These are phyloP conservation scores for Philhelius pedissequus DNA, from an alignment of 2,888 invertebrate species.

Conservation along the genomic window DNA sequence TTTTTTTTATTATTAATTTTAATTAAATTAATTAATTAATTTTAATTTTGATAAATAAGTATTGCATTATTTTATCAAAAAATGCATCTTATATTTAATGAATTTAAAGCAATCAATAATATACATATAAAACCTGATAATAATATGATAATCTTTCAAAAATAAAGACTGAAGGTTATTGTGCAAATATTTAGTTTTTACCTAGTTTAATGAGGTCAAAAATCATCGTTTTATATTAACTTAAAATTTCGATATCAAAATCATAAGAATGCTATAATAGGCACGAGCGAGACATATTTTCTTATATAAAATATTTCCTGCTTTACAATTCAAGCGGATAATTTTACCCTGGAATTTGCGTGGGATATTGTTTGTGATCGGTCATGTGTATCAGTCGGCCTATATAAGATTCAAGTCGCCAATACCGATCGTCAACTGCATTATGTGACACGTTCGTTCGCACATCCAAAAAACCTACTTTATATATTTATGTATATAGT, in stretches of 20 bases:
- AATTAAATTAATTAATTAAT: too few species aligned
- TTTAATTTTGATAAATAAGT: too few species aligned
- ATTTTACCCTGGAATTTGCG: background rate
- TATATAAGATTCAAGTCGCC: conserved; percentile 60
- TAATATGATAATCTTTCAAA: too few species aligned
- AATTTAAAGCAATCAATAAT: too few species aligned
- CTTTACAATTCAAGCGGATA: background rate
- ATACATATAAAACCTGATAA: too few species aligned
- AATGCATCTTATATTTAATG: too few species aligned
- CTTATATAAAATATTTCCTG: background rate
- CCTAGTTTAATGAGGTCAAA: too few species aligned
- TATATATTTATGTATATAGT: background rate
- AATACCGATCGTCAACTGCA: conserved; percentile 64
- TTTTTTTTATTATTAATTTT: too few species aligned
- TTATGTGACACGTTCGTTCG: conserved; percentile 45
- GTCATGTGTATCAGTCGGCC: background rate
- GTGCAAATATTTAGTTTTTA: too few species aligned
- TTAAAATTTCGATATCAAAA: background rate
- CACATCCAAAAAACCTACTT: conserved; percentile 38
- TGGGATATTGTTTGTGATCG: background rate
- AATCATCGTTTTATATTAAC: background rate
- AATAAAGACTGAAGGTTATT: too few species aligned
- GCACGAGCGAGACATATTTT: background rate
- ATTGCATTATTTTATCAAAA: too few species aligned
- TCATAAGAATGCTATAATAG: too few species aligned